phyloP scores from a whole-genome alignment of 1,140 invertebrate species.

The Doryteuthis pealeii region DNA sequence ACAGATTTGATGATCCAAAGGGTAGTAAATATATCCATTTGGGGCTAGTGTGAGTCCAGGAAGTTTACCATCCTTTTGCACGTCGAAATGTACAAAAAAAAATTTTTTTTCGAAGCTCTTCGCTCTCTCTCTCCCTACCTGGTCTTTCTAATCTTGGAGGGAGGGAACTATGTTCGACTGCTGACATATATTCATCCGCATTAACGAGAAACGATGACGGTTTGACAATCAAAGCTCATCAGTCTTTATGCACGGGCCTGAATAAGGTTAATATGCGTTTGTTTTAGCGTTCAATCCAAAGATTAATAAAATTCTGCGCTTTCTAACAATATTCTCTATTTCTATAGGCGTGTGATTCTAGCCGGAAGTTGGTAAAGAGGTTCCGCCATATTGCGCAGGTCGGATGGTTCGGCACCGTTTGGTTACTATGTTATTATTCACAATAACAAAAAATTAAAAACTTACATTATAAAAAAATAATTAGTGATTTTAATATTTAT shows the following conservation, averaged over 20 bases:
- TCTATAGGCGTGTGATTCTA: background rate
- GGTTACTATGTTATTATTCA: no score
- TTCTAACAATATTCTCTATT: background rate
- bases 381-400: constrained; percentile 6
- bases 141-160: background rate
- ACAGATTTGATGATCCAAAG: constrained; percentile 5
- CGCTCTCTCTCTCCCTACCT: background rate
- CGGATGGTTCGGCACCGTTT: background rate
- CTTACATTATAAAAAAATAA: no score
- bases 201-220: no score
- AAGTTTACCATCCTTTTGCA: background rate
- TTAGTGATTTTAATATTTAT: no score
- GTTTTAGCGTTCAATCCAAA: background rate
- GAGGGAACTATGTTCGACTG: constrained; percentile 11
- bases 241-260: no score
- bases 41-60: constrained; percentile 9
- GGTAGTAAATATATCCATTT: constrained; percentile 12
- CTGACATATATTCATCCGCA: constrained; percentile 1
- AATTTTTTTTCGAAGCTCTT: background rate
- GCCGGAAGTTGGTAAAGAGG: background rate
- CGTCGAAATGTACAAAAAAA: background rate
- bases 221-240: no score
- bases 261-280: no score
- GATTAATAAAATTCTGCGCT: no score
- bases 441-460: no score